These are phyloP conservation scores for Gordius sp. DNA, from an alignment of 2,888 invertebrate species.

Conservation along the genomic window DNA sequence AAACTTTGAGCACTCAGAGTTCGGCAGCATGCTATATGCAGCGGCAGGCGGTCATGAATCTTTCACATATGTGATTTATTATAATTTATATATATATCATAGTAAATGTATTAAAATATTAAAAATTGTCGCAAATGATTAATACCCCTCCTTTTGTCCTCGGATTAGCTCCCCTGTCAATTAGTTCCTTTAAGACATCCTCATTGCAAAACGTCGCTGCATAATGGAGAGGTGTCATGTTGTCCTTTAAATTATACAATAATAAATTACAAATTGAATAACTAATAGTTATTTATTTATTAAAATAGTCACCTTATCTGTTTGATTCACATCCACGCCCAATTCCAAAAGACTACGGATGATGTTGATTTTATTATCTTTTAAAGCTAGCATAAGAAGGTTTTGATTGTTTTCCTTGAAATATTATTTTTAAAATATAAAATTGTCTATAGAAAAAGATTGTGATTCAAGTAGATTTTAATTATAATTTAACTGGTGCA, in stretches of 20 bases:
- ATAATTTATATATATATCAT: background rate
- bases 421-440: no score
- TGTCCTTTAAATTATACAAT: slow-evolving; percentile 44
- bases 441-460: no score
- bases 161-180: slow-evolving; percentile 64
- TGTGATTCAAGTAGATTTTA: no score
- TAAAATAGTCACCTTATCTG: slow-evolving; percentile 5
- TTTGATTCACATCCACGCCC: slow-evolving; percentile 52
- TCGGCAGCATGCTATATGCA: slow-evolving; percentile 73
- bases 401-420: slow-evolving; percentile 70
- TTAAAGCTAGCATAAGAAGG: slow-evolving; percentile 75
- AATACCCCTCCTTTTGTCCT: slow-evolving; percentile 75
- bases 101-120: slow-evolving; percentile 10
- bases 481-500: no score
- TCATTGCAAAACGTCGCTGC: slow-evolving; percentile 77
- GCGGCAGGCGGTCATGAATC: no score
- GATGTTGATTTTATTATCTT: slow-evolving; percentile 67
- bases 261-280: background rate
- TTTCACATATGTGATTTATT: no score
- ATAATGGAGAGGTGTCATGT: slow-evolving; percentile 73
- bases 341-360: slow-evolving; percentile 70
- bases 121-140: background rate
- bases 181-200: slow-evolving; percentile 63
- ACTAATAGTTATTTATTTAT: background rate
- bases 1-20: slow-evolving; percentile 48